These are phyloP conservation scores for Lutjanus argentimaculatus DNA, from an alignment of 2,797 vertebrate genomes.

Conservation along the genomic window DNA sequence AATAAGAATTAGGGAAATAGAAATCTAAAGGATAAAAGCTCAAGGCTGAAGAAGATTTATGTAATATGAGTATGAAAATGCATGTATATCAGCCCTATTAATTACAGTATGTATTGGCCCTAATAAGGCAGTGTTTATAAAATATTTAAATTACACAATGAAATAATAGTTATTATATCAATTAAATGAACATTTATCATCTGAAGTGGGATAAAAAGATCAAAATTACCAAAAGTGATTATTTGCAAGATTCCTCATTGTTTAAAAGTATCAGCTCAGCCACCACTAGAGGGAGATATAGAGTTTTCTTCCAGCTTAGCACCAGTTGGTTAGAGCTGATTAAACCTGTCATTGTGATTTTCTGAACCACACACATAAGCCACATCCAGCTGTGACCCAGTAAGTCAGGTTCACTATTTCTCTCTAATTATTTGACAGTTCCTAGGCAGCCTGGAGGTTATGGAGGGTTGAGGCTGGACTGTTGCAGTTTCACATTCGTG, in stretches of 20 bases:
- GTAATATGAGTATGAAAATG: background rate
- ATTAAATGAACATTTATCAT: background rate
- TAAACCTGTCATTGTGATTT: constrained; percentile 2
- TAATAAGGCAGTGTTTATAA: background rate
- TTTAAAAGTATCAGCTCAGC: background rate
- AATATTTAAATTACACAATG: background rate
- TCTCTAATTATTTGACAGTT: background rate
- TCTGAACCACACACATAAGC: background rate
- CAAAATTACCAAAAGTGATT: background rate
- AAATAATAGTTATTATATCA: background rate
- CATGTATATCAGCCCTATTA: background rate
- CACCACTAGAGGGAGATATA: constrained; percentile 27
- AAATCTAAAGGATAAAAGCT: background rate
- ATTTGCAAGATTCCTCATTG: background rate
- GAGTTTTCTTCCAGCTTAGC: background rate
- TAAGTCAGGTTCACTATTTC: background rate
- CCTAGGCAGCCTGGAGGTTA: background rate
- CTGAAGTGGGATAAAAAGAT: background rate
- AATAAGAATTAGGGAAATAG: background rate
- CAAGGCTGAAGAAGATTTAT: no score
- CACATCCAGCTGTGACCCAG: constrained; percentile 7
- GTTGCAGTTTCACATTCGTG: background rate
- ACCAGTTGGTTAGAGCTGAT: background rate
- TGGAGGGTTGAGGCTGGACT: background rate
- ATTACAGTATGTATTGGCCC: no score